Evolutionary conservation across 2,113 vertebrate species (phyloP), one percentile per base, ranked within the genome.

Genomic region (Potamarius usumacintae): DNA sequence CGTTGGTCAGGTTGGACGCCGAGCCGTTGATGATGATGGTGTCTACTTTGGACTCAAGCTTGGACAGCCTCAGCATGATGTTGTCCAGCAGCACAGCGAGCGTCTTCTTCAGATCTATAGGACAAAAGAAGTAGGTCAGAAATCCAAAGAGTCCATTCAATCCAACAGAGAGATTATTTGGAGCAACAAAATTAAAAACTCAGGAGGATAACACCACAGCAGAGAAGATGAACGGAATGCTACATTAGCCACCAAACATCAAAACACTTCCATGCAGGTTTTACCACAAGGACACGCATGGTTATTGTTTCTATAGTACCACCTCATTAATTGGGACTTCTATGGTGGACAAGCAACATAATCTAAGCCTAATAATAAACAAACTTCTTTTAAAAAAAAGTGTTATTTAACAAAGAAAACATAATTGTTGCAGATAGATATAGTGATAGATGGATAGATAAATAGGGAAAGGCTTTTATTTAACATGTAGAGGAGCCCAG

Each of bases 11-110:
- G 91, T 98, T 99, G 85, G 94, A 94, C 88, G 96, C 97, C 0
- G 97, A 98, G 90, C 96, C 96, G 20, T 99, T 99, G 91, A 97
- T 94, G 6, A 97, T 94, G 6, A 99, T 96, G 93, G 96, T 99
- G 86, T 99, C 98, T 93, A 99, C 97, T 93, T 97, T 99, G 6
- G 97, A 96, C 92, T 99, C 98, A 0, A 99, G 93, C 93, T 98
- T 99, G 83, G 97, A 97, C 81, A 99, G 97, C 87, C 98, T 95
- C 88, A 97, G 97, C 94, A 99, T 95, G 93, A 99, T 99, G 93
- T 99, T 99, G 92, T 99, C 98, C 93, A 99, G 91, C 82, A 99
- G 94, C 81, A 99, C 98, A 1, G 98, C 98, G 1, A 99, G 96
- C 0, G 98, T 99, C 94, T 99, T 99, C 94, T 99, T 99, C 93